Evolutionary conservation across 1,140 invertebrate genomes (phyloP).

Genomic region (Sogatella furcifera): DNA sequence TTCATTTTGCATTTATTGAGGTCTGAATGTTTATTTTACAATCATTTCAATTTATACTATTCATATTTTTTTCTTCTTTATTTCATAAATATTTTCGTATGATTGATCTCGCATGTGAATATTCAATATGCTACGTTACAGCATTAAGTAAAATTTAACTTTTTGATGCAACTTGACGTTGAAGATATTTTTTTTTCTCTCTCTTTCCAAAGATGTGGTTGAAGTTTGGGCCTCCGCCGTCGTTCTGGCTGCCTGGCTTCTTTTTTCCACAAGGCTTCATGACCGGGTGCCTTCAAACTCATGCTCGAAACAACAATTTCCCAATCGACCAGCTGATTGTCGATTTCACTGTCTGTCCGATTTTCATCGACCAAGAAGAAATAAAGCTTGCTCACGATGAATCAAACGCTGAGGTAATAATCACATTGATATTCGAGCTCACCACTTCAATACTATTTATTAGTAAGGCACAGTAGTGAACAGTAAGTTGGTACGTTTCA

Average conservation of each 20-base stretch:
- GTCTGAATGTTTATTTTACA: too few species aligned
- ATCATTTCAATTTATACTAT: too few species aligned
- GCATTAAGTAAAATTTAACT: too few species aligned
- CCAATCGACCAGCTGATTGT: conserved; percentile 79
- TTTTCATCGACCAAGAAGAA: conserved; percentile 52
- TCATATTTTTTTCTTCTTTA: too few species aligned
- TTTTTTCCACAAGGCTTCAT: conserved; percentile 88
- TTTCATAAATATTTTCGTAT: too few species aligned
- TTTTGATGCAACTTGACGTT: too few species aligned
- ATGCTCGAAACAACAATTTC: conserved; percentile 66
- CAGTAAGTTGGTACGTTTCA: too few species aligned
- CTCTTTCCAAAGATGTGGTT: conserved; percentile 51
- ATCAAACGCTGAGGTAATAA: background rate
- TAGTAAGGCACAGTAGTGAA: background rate
- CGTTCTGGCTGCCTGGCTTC: conserved; percentile 83
- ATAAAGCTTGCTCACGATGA: conserved; percentile 34
- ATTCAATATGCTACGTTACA: too few species aligned
- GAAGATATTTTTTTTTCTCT: too few species aligned
- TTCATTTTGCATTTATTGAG: too few species aligned
- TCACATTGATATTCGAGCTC: background rate
- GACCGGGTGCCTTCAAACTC: conserved; percentile 75
- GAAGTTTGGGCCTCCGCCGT: conserved; percentile 51
- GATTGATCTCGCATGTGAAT: too few species aligned
- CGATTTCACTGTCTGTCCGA: conserved; percentile 49
- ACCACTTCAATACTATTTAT: too few species aligned